Conservation (phyloP, 2,113 vertebrate species). For the Epinephelus cyanopodus region DNA sequence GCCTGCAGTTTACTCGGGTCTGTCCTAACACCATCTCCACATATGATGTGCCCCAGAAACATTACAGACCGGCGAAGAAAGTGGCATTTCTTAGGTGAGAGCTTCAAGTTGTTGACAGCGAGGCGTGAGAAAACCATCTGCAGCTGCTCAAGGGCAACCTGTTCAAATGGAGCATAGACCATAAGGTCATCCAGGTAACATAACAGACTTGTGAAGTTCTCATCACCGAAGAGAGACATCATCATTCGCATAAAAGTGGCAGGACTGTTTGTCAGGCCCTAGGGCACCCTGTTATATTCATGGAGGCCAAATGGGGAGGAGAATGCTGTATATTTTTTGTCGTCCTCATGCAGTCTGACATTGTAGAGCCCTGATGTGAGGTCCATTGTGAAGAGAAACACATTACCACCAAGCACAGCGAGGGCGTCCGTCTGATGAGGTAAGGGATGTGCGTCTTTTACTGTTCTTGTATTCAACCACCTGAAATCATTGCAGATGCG, state of each 20-base stretch:
- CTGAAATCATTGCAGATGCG: slow-evolving; percentile 31
- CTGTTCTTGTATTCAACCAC: slow-evolving; percentile 15
- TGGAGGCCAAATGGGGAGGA: slow-evolving; percentile 9
- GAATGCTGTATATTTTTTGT: slow-evolving; percentile 32
- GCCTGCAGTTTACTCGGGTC: slow-evolving; percentile 18
- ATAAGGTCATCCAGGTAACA: slow-evolving; percentile 57
- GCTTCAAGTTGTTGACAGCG: slow-evolving; percentile 44
- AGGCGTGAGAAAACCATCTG: slow-evolving; percentile 43
- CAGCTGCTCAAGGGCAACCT: slow-evolving; percentile 19
- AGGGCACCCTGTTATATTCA: slow-evolving; percentile 15
- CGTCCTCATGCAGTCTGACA: slow-evolving; percentile 1
- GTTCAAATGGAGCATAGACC: slow-evolving; percentile 40
- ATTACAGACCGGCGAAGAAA: slow-evolving; percentile 32
- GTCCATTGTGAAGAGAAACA: slow-evolving; percentile 20
- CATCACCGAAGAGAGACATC: slow-evolving; percentile 41
- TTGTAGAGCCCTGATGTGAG: slow-evolving; percentile 28
- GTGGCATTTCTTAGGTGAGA: slow-evolving; percentile 42
- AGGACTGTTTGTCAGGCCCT: slow-evolving; percentile 35
- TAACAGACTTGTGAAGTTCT: slow-evolving; percentile 54
- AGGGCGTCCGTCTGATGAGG: slow-evolving; percentile 30
- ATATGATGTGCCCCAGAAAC: slow-evolving; percentile 47
- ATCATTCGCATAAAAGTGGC: slow-evolving; percentile 52
- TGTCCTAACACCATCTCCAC: background rate
- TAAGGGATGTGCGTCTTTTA: slow-evolving; percentile 35
- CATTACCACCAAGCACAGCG: slow-evolving; percentile 27